These are phyloP conservation scores for Ophion obscuratus DNA, from an alignment of 2,888 invertebrate species.

Conservation along the genomic window DNA sequence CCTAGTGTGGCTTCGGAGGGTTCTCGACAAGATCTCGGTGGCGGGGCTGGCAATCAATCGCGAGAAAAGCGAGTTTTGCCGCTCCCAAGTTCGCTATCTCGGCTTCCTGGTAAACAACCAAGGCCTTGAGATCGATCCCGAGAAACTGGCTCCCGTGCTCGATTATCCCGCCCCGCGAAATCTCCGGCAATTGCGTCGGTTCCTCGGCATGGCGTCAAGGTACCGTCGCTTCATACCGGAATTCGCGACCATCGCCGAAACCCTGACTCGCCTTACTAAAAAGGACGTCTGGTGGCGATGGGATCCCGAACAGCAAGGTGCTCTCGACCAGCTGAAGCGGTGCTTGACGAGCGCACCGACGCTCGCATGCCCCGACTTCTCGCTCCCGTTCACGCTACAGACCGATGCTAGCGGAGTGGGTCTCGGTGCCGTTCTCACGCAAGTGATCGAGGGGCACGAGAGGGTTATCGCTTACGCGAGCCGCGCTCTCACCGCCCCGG, in stretches of 20 bases:
- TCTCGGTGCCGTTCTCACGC: background rate
- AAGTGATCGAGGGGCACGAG: background rate
- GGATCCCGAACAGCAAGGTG: background rate
- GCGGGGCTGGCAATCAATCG: background rate
- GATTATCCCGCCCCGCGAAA: background rate
- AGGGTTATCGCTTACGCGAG: constrained; percentile 30
- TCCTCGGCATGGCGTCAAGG: constrained; percentile 19
- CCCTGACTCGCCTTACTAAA: too few species aligned
- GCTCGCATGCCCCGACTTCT: constrained; percentile 34
- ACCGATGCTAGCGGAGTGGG: constrained; percentile 30
- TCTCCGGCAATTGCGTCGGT: background rate
- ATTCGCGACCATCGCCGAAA: too few species aligned
- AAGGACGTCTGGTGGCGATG: too few species aligned
- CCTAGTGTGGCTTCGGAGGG: background rate
- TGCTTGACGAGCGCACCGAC: constrained; percentile 19
- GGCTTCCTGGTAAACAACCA: background rate
- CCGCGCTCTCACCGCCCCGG: constrained; percentile 19
- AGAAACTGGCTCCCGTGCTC: background rate
- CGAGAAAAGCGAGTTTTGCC: background rate
- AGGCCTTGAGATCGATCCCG: background rate
- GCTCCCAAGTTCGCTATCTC: background rate
- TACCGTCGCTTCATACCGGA: too few species aligned
- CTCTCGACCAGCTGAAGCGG: background rate
- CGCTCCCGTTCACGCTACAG: constrained; percentile 16
- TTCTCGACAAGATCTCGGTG: background rate